Evolutionary conservation across 2,113 vertebrate genomes (phyloP), one percentile per base, ranked within the genome.

Genomic region (Ginglymostoma cirratum): DNA sequence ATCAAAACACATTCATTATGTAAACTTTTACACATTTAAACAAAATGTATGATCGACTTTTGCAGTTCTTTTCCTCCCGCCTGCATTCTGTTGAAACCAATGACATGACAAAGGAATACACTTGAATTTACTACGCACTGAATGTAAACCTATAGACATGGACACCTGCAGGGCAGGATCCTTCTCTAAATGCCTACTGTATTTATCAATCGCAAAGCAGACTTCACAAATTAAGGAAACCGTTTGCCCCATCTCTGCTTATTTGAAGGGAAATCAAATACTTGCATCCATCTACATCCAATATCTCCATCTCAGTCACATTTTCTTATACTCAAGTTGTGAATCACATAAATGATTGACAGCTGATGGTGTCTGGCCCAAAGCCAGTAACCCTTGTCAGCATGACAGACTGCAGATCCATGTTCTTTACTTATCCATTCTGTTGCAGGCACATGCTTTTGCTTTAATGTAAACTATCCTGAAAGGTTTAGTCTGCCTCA

Each of bases 331-430:
- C 92, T 95, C 90, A 85, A 92, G 95, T 96, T 96, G 96, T 96
- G 96, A 97, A 96, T 96, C 96, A 96, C 85, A 70, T 89, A 55
- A 94, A 89, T 96, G 96, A 96, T 95, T 96, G 97, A 96, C 96
- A 96, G 95, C 95, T 96, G 96, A 96, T 96, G 96, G 87, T 90
- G 95, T 92, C 69, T 96, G 96, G 97, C 96, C 93, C 89, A 52
- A 90, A 87, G 96, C 96, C 96, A 96, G 95, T 96, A 95, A 96
- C 86, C 96, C 94, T 96, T 96, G 96, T 96, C 97, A 96, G 94
- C 90, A 86, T 95, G 78, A 96, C 96, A 95, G 94, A 89, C 96
- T 42, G 95, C 96, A 96, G 96, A 87, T 70, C 96, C 76, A 12
- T 38, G 23, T 95, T 96, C 65, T 38, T 19, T 93, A 15, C 76